Base-by-base conservation (phyloP, 2,888 invertebrate species). In the Protonemura montana region DNA sequence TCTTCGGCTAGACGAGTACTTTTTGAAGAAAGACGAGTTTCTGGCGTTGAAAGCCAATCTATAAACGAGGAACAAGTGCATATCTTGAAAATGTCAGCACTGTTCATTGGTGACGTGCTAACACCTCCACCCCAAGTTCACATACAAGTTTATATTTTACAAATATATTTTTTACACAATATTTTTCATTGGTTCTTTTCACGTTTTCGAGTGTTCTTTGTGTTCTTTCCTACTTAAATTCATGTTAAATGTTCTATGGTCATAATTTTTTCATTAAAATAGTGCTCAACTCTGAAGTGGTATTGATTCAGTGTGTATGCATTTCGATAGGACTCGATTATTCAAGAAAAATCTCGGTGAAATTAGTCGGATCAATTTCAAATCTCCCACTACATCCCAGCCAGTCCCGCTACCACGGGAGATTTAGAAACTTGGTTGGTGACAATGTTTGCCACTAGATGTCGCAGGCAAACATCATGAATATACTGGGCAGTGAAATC, bases 1-100 rank as follows among this genome's bases (percentile, higher is more conserved):
- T 90, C 92, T 94, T 89, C 93, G 96, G 88, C 93, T 97, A 87
- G 93, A 94, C 88, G 95, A 95, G 91, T 97, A 96, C 92, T 94
- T 94, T 90, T 93, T 93, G 86, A 93, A 93, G 89, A 96, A 95
- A 91, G 93, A 94, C 76, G 90, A 92, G 89, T 93, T 94, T 88
- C 91, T 93, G 29, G 87, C 89, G 16, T 85, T 90, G 80, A 86
- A 59, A 29, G 76, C 21, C 7, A 59, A 59, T 59, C 13, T 59
- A 59, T 59, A 21, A 59, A 59, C n/a, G n/a, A 10, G 35, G 35
- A 35, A 35, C n/a, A n/a, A n/a, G n/a, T n/a, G n/a, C n/a, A 41
- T 41, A 41, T 41, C 41, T 59, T 59, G 59, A 16, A 59, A 10
- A 59, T 59, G 7, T 59, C 59, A 2, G 16, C 13, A 13, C 59